Conservation (phyloP, 2,113 vertebrate genomes). For the Actenoides hombroni region DNA sequence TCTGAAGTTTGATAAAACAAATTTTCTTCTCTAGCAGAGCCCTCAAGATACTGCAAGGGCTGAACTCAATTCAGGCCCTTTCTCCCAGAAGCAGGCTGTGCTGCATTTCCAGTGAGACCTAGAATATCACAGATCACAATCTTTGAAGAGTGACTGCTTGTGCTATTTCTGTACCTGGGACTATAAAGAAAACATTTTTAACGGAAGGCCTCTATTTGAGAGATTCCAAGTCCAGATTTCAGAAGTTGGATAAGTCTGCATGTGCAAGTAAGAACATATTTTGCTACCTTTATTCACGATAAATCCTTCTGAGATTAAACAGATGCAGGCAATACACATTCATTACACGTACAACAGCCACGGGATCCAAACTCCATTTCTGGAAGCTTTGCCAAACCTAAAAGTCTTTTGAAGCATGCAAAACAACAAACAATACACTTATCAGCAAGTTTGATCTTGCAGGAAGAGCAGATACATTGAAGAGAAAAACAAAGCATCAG, state of each 20-base stretch:
- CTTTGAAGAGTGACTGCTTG: background rate
- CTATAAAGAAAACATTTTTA: background rate
- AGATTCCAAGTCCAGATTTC: background rate
- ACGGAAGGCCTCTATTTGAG: background rate
- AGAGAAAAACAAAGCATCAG: background rate
- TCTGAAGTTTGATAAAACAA: background rate
- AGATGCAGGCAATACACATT: background rate
- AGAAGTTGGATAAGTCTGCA: background rate
- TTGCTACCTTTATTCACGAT: background rate
- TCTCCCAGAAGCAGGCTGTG: background rate
- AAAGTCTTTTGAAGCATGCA: background rate
- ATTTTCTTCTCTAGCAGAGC: background rate
- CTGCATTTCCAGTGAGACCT: background rate
- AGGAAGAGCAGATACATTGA: background rate
- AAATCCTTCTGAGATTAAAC: background rate
- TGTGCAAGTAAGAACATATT: background rate
- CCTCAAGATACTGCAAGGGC: background rate
- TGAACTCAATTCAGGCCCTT: background rate
- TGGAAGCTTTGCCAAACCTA: background rate
- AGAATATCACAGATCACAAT: fast-evolving
- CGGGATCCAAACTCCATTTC: background rate
- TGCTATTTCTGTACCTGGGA: background rate
- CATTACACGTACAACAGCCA: background rate
- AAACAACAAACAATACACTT: background rate
- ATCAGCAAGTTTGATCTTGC: background rate